Percentiles rank a stretch among this genome's conserved stretches.
Conservation (phyloP, 2,113 vertebrate genomes). For the Scolopax mira region DNA sequence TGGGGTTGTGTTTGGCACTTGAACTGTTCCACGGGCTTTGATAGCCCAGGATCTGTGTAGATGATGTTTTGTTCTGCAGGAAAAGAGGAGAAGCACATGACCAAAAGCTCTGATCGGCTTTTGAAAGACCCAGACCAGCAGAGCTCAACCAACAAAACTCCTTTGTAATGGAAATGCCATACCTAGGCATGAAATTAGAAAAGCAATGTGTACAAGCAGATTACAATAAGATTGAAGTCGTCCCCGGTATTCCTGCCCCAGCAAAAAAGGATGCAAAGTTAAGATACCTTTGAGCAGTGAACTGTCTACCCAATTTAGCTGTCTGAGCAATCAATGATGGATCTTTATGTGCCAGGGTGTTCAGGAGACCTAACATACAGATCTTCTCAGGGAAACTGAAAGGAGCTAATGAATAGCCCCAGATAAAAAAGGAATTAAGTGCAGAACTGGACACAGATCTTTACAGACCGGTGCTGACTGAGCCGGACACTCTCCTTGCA, state of each 20-base stretch:
- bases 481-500: neutral
- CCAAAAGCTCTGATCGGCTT: conserved; percentile 25
- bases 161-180: conserved; percentile 53
- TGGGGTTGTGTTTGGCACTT: conserved; percentile 48
- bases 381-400: conserved; percentile 8
- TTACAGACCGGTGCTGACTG: neutral
- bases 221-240: neutral
- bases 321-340: neutral
- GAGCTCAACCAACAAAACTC: neutral
- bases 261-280: conserved; percentile 17
- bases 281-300: neutral
- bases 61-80: conserved; percentile 36
- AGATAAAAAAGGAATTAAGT: conserved; percentile 22
- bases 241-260: neutral
- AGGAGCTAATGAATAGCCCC: conserved; percentile 28
- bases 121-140: conserved; percentile 25
- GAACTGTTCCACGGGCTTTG: conserved; percentile 36
- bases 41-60: conserved; percentile 3
- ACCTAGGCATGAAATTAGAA: conserved; percentile 33
- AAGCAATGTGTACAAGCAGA: neutral
- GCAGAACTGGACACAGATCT: conserved; percentile 12
- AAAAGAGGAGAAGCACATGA: conserved; percentile 23
- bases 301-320: neutral
- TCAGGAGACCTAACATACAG: neutral
- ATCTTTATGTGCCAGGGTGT: neutral